phyloP scores from a whole-genome alignment of 2,797 vertebrate species.

The Aulostomus chinensis region DNA sequence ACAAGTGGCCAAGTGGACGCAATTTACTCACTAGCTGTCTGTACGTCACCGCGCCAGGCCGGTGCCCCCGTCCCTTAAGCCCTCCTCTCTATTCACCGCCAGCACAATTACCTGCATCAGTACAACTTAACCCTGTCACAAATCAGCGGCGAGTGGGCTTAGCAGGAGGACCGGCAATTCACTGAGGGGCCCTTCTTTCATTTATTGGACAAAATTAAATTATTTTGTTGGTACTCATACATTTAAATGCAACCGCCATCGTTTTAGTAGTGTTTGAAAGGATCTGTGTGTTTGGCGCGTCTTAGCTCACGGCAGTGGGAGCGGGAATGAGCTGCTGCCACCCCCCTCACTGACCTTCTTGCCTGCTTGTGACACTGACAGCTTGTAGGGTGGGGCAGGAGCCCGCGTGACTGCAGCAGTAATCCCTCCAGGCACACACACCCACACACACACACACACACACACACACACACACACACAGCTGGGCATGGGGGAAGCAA shows the following conservation, averaged over 20 bases:
- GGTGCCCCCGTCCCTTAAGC: slow-evolving; percentile 19
- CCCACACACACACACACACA: slow-evolving; percentile 28
- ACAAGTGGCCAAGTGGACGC: slow-evolving; percentile 44
- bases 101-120: slow-evolving; percentile 54
- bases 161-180: slow-evolving; percentile 13
- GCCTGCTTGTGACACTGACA: slow-evolving; percentile 78
- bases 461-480: slow-evolving; percentile 56
- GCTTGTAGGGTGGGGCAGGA: slow-evolving; percentile 82
- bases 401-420: slow-evolving; percentile 83
- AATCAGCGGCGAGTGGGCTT: slow-evolving; percentile 45
- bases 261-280: not conserved
- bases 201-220: not conserved
- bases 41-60: slow-evolving; percentile 21
- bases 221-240: not conserved
- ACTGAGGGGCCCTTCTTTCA: not conserved
- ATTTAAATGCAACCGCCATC: not conserved
- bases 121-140: slow-evolving; percentile 45
- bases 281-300: slow-evolving; percentile 2
- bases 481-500: slow-evolving; percentile 71
- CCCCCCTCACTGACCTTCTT: slow-evolving; percentile 79
- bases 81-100: slow-evolving; percentile 49
- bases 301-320: slow-evolving; percentile 24
- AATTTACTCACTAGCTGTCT: slow-evolving; percentile 41
- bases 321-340: slow-evolving; percentile 31
- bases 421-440: slow-evolving; percentile 75